These are phyloP conservation scores for Phalera bucephala DNA, from an alignment of 2,888 invertebrate genomes.

Conservation along the genomic window DNA sequence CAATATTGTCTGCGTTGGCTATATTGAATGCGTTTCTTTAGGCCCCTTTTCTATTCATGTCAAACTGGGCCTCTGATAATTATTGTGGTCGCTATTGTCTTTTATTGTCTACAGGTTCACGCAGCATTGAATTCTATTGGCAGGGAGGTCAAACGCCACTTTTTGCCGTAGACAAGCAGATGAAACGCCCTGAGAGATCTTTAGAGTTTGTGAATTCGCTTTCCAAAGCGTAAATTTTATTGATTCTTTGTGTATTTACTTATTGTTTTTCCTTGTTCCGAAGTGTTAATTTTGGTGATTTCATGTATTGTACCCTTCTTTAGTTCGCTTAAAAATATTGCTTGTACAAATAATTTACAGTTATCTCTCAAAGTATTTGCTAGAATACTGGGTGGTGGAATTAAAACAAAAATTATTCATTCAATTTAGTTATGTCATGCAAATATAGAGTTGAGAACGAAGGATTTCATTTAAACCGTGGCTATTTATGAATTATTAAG, in stretches of 20 bases:
- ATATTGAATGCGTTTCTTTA: not conserved
- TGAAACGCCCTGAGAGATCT: not conserved
- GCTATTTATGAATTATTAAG: constrained; percentile 15
- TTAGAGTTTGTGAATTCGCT: not conserved
- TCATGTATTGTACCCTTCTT: no score
- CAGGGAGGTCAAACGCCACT: constrained; percentile 10
- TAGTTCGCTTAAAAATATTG: no score
- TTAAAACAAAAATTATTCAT: no score
- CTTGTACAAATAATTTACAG: no score
- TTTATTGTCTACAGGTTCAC: constrained; percentile 12
- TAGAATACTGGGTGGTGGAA: no score
- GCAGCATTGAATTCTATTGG: constrained; percentile 16
- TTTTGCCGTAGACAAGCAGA: constrained; percentile 9
- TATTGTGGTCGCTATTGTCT: constrained; percentile 12
- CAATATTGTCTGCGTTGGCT: no score
- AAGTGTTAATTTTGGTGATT: no score
- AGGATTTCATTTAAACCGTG: constrained; percentile 12
- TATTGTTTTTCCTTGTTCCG: no score
- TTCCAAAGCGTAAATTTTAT: not conserved
- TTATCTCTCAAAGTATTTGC: no score
- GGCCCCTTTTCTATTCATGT: constrained; percentile 7
- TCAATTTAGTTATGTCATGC: no score
- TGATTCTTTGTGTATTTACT: no score
- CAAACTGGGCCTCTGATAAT: constrained; percentile 8
- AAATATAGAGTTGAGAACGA: no score